These are phyloP conservation scores for Helarctos malayanus DNA, from an alignment of 2,797 vertebrate species.

Conservation along the genomic window DNA sequence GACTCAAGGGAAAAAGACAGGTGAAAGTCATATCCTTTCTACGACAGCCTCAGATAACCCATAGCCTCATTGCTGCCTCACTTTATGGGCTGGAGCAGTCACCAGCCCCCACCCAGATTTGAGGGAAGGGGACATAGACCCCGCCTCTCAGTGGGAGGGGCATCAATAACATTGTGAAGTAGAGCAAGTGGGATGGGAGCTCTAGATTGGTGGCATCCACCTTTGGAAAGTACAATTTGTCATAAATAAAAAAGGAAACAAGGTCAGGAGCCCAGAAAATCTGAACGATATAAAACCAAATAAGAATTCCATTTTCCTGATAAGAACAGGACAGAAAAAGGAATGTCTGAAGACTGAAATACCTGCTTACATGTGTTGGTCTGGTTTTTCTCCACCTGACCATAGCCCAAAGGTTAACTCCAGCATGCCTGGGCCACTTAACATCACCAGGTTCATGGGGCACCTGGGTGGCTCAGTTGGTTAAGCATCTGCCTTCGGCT, in stretches of 20 bases:
- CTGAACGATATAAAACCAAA: slow-evolving; percentile 7
- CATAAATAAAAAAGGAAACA: background rate
- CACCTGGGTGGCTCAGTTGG: background rate
- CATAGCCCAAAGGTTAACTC: background rate
- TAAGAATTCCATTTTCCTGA: background rate
- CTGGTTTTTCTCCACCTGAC: background rate
- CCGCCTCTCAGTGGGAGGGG: background rate
- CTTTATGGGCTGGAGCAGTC: background rate
- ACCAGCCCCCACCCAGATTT: background rate
- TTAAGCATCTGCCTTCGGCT: background rate
- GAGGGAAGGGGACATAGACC: background rate
- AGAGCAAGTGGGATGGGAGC: background rate
- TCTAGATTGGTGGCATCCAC: no score
- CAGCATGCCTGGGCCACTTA: no score
- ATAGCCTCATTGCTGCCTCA: background rate
- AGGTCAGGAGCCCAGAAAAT: background rate
- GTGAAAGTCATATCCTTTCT: background rate
- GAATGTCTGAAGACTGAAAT: background rate
- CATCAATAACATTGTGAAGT: background rate
- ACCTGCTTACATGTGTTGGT: background rate
- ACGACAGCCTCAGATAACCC: background rate
- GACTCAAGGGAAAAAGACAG: background rate
- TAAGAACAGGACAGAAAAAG: background rate
- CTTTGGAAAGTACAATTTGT: background rate
- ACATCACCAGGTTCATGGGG: background rate